Base-by-base conservation (phyloP, 2,888 invertebrate species). In the Diplazon laetatorius region DNA sequence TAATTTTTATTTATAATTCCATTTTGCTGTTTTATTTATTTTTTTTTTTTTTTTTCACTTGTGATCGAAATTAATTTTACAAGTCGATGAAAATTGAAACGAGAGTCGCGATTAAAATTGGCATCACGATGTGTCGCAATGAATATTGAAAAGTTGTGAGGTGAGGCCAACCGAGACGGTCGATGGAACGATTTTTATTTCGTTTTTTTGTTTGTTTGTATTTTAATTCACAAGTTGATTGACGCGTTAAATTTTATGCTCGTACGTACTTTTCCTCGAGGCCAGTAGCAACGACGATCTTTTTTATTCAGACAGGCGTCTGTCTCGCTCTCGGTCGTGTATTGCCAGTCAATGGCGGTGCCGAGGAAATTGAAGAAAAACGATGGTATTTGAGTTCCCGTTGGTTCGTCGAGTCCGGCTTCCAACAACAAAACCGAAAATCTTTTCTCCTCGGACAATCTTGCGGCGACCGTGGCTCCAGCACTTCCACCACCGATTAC, bases 301-400 rank as follows among this genome's bases (percentile, higher is more conserved):
- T 93, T 93, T 85, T 96, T 95, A 0, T 94, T 94, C 22, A 97
- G 92, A 84, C 97, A 97, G 0, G 96, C 96, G 8, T 92, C 92
- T 69, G 93, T 93, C 88, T 97, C 97, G 0, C 97, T 95, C 89
- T 97, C 96, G 0, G 97, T 97, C 82, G 93, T 94, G 90, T 95
- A 97, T 25, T 95, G 94, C 96, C 97, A 97, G 91, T 97, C 97
- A 84, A 97, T 96, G 82, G 95, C 95, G 57, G 95, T 95, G 3
- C 96, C 96, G 71, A 97, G 93, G 89, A 96, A 97, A 91, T 97
- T 97, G 72, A 97, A 93, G 91, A 97, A 97, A 94, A 97, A 96
- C 1, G 97, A 96, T 0, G 97, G 97, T 60, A 97, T 96, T 89
- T 97, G 97, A 0, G 96, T 95, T 0, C 97, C 97, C 0, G 97